Base-by-base conservation (phyloP, 1,140 invertebrate species). In the Drosophila sulfurigaster region DNA sequence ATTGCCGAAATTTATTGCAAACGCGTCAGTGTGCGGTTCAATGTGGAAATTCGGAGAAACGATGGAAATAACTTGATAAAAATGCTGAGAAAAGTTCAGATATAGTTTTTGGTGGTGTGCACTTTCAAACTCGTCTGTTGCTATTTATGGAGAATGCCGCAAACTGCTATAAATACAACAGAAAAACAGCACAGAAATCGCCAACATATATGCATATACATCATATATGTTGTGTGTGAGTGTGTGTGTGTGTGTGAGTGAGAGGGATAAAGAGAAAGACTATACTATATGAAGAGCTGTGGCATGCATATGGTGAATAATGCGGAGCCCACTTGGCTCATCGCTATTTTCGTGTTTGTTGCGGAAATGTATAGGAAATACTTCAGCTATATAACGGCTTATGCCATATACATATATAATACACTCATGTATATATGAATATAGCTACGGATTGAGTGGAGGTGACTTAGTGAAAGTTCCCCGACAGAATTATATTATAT, bases 101-200 rank as follows among this genome's bases (percentile, higher is more conserved):
- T 68, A 10, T 46, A 63, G 38, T 38, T 64, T 68, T 25, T 25
- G 20, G 20, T 64, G 52, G 35, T 67, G 69, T 60, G 74, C 60
- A 63, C 28, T 74, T 64, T 52, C 41, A 52, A 52, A 16, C 71
- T 49, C 11, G 51, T 71, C 58, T 62, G 38, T 75, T 66, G 67
- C 85, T 82, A 83, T 88, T 89, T 88, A 89, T 88, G 83, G 80
- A 88, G 80, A 88, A 80, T 75, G 63, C 75, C 67, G 49, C 69
- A 59, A 81, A 81, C 49, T 57, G 63, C 79, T 82, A 82, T 76
- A 87, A 87, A 87, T 87, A 82, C 30, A 46, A 49, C 20, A 64
- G 30, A 60, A 65, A 62, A 56, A 30, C 48, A 45, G 43, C 45
- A 45, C 56, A 64, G 35, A 70, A 75, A 68, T 68, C 20, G 65